Base-by-base conservation (phyloP, 2,888 invertebrate genomes). In the Orchesella flavescens region DNA sequence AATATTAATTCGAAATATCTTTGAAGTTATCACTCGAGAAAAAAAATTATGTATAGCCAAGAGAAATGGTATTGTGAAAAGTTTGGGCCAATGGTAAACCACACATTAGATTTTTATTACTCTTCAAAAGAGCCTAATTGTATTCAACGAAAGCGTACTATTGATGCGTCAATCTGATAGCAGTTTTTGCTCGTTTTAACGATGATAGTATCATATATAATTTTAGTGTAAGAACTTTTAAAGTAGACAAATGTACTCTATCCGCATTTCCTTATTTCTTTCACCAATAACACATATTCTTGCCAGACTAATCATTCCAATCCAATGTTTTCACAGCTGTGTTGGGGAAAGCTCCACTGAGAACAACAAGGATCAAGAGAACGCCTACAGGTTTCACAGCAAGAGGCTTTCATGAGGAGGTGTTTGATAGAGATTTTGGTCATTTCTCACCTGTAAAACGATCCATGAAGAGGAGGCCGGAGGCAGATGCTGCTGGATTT, bases 401-500 rank as follows among this genome's bases (percentile, higher is more conserved):
- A 55, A 81, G 88, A 74, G 88, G 88, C 77, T 87, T 88, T 77
- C 88, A 88, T 72, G 88, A 88, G 74, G 88, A 87, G 76, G 84
- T 84, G 53, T 88, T 88, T 78, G 88, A 88, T 69, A 84, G 88
- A 84, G 88, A 87, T 80, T 87, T 87, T 84, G 87, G 88, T 23
- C 87, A 88, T 71, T 88, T 88, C 84, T 88, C 88, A 65, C 88
- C 88, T 71, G 88, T 88, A 66, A 88, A 88, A 68, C 83, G 87
- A 72, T 83, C 84, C 21, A 85, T 86, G 74, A 88, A 88, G 82
- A 79, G 88, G 49, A 83, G 87, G 63, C 88, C 88, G 13, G 88
- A 88, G 74, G 87, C 86, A 10, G 88, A 87, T 85, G 86, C 86
- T 21, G 83, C 86, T 21, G 88, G 88, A 55, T 88, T 88, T 77